These are phyloP conservation scores for Drosophila athabasca DNA, from an alignment of 1,140 invertebrate genomes.

Conservation along the genomic window DNA sequence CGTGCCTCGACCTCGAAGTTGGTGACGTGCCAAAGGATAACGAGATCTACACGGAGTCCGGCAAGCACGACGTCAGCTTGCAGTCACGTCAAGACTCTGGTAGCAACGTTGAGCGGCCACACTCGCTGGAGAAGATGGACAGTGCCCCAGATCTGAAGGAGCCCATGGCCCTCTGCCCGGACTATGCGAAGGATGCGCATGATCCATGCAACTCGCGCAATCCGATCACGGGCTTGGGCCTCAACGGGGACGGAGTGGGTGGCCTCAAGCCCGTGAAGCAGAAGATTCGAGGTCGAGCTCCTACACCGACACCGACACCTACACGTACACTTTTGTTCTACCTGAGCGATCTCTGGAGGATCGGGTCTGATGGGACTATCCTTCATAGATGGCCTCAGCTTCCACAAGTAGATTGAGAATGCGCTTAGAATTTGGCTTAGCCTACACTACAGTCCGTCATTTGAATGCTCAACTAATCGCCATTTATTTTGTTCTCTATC, in stretches of 20 bases:
- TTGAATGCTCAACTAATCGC: conserved; percentile 1
- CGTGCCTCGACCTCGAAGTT: conserved; percentile 31
- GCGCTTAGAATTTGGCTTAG: not conserved
- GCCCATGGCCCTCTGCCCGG: conserved; percentile 27
- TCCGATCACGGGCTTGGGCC: conserved; percentile 73
- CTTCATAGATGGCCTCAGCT: too few relatives aligned
- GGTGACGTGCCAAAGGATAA: conserved; percentile 38
- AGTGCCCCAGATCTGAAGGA: conserved; percentile 17
- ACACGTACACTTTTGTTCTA: conserved; percentile 1
- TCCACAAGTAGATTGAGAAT: not conserved
- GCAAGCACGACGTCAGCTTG: conserved; percentile 24
- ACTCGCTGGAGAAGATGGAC: conserved; percentile 47
- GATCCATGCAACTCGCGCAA: conserved; percentile 55
- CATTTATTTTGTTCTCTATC: conserved; percentile 3
- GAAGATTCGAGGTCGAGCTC: conserved; percentile 59
- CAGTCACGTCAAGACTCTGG: conserved; percentile 41
- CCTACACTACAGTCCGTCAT: not conserved
- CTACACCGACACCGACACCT: not conserved
- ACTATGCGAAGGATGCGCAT: conserved; percentile 4
- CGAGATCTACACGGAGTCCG: conserved; percentile 7
- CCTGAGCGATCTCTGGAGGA: too few relatives aligned
- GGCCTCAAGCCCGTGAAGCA: conserved; percentile 67
- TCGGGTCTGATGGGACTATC: too few relatives aligned
- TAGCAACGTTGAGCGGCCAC: conserved; percentile 31
- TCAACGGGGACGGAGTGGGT: conserved; percentile 74